Conservation (phyloP, 2,888 invertebrate genomes). For the Scotopteryx bipunctaria region DNA sequence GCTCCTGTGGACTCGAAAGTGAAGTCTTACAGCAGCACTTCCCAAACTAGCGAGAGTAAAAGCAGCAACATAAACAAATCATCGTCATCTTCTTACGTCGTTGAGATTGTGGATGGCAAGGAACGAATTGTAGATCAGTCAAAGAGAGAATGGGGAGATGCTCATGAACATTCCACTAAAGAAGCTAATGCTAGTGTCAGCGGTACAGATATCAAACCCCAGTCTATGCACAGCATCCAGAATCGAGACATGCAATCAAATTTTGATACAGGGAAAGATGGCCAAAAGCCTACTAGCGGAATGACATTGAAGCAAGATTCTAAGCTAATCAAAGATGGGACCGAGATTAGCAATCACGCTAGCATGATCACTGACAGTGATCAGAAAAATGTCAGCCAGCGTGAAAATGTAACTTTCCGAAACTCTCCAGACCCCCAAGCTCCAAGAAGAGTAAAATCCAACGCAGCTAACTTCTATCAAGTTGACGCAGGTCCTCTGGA, state of each 20-base stretch:
- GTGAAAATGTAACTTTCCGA: constrained; percentile 58
- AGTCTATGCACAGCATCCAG: constrained; percentile 79
- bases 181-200: constrained; percentile 80
- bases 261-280: constrained; percentile 83
- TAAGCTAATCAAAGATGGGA: constrained; percentile 70
- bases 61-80: constrained; percentile 83
- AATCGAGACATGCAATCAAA: constrained; percentile 80
- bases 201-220: constrained; percentile 83
- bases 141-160: constrained; percentile 83
- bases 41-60: constrained; percentile 77
- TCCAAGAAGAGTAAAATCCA: constrained; percentile 59
- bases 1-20: constrained; percentile 49
- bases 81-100: constrained; percentile 85
- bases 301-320: constrained; percentile 68
- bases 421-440: constrained; percentile 60
- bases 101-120: constrained; percentile 86
- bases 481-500: constrained; percentile 63
- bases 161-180: constrained; percentile 70
- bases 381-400: constrained; percentile 56
- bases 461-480: constrained; percentile 37
- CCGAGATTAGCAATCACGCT: constrained; percentile 64
- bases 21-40: constrained; percentile 65
- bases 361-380: constrained; percentile 65
- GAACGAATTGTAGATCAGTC: constrained; percentile 84
- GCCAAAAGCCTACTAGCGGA: constrained; percentile 70